Base-by-base conservation (phyloP, 1,140 invertebrate species). In the Spodoptera frugiperda region DNA sequence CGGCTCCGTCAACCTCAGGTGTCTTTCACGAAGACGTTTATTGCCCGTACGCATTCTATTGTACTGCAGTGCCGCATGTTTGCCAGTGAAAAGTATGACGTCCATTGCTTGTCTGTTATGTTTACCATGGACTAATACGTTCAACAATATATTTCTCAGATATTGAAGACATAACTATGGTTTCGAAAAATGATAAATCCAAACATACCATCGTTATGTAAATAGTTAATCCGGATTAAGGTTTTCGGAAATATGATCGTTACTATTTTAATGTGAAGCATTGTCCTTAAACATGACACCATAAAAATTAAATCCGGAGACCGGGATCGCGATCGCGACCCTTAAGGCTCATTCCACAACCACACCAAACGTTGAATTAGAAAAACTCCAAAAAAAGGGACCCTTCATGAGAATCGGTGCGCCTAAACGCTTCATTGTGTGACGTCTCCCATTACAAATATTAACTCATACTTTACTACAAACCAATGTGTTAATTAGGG, bases 401-500 rank as follows among this genome's bases (percentile, higher is more conserved):
- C 33, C 55, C 33, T 63, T 63, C 59, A 33, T 15, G 33, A 12
- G 33, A 63, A 63, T 19, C 59, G n/a, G 25, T 63, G 30, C 4
- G 33, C 25, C n/a, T 65, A 65, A 65, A 54, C 25, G 14, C 33
- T 33, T 57, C 55, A 73, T 61, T 61, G 55, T 73, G 44, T 30
- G 12, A n/a, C 19, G 55, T 73, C 39, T 30, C 17, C 21, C 14
- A 73, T 48, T 67, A 72, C 54, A 61, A 49, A 61, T 25, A 73
- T 59, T n/a, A 46, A 21, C 54, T 59, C 21, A 55, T 73, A 25
- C 44, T 59, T 57, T 15, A 33, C 33, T 44, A 63, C 21, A n/a
- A 65, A 78, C 39, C 9, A 54, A 48, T 59, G 57, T 71, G 53
- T 39, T 71, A 68, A 71, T 68, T 75, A 67, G 30, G 15, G 12